Conservation (phyloP, 2,113 vertebrate species). For the Chascanopsetta lugubris region DNA sequence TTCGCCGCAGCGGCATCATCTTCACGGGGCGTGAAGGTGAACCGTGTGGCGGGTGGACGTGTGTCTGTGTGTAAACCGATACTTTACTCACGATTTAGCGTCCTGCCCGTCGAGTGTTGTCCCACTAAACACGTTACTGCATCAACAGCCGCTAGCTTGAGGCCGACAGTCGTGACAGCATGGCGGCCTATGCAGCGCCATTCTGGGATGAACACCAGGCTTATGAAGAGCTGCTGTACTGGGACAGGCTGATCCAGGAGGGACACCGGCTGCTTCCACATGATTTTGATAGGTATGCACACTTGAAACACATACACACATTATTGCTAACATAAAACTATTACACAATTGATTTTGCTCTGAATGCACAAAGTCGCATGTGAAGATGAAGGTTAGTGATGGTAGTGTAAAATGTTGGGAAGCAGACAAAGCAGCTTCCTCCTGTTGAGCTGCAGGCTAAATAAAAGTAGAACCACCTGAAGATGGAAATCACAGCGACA, state of each 20-base stretch:
- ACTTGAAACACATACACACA: background rate
- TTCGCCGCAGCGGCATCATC: too few species aligned
- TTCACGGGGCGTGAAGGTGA: too few species aligned
- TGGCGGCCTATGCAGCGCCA: conserved; percentile 52
- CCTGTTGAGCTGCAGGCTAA: too few species aligned
- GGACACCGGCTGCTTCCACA: conserved; percentile 78
- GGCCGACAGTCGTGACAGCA: conserved; percentile 37
- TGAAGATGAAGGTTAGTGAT: too few species aligned
- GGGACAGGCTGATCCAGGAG: conserved; percentile 81
- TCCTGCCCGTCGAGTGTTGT: background rate
- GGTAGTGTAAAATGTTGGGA: too few species aligned
- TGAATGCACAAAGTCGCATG: too few species aligned
- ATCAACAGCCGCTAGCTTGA: background rate
- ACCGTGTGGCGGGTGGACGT: too few species aligned
- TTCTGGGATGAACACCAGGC: conserved; percentile 81
- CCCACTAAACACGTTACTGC: background rate
- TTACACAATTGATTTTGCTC: too few species aligned
- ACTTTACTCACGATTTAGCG: background rate
- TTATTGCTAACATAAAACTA: too few species aligned
- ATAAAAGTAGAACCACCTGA: background rate
- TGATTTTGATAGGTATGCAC: conserved; percentile 78
- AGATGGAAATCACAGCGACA: background rate
- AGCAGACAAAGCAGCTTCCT: too few species aligned
- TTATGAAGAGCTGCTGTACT: conserved; percentile 84
- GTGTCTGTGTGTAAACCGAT: too few species aligned